These are phyloP conservation scores for Martes flavigula DNA, from an alignment of 2,797 vertebrate genomes.

Conservation along the genomic window DNA sequence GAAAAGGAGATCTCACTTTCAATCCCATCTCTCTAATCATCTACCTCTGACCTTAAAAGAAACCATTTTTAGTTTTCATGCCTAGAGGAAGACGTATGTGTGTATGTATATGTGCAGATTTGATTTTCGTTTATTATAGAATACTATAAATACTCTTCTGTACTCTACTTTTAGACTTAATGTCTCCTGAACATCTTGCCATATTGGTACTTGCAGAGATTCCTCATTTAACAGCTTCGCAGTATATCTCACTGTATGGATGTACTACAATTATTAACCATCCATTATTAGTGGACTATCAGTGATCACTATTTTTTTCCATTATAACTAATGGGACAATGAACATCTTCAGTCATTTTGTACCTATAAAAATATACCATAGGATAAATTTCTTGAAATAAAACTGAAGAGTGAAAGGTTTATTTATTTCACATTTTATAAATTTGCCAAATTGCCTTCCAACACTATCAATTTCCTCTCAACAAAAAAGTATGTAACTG, in stretches of 20 bases:
- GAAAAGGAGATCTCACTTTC: background rate
- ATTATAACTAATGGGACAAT: background rate
- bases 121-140: background rate
- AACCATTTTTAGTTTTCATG: background rate
- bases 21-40: background rate
- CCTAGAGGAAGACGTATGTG: background rate
- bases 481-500: background rate
- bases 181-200: background rate
- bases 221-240: background rate
- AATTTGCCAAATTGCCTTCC: background rate
- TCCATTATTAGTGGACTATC: background rate
- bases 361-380: background rate
- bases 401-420: background rate
- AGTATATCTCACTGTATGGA: background rate
- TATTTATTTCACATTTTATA: background rate
- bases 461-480: background rate
- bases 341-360: background rate
- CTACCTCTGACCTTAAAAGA: background rate
- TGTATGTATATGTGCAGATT: background rate
- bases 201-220: background rate
- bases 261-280: background rate
- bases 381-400: background rate
- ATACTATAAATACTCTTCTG: background rate
- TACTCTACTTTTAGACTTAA: background rate
- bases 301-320: background rate